Evolutionary conservation across 1,140 invertebrate genomes (phyloP).

Genomic region (Drosophila watanabei): DNA sequence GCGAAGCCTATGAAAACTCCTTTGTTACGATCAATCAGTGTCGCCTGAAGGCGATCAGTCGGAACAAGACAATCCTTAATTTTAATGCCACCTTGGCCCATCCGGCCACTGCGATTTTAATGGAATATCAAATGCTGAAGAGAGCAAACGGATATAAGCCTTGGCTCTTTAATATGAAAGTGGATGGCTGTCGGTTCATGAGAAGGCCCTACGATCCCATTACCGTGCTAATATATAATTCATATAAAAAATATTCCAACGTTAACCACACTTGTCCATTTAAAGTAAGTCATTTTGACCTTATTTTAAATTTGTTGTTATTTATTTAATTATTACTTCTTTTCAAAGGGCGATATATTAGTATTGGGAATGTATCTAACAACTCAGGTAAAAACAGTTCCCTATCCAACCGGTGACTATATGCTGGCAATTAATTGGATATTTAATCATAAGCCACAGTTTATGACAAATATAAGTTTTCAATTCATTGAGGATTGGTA

Average conservation of each 20-base stretch:
- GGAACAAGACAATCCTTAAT: constrained; percentile 7
- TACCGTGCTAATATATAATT: background rate
- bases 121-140: constrained; percentile 7
- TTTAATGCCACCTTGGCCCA: constrained; percentile 10
- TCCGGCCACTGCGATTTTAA: background rate
- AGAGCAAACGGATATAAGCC: constrained; percentile 18
- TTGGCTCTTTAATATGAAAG: constrained; percentile 2
- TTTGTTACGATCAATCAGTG: constrained; percentile 27
- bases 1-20: background rate
- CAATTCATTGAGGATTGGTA: constrained; percentile 4
- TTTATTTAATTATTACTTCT: background rate
- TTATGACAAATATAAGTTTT: constrained; percentile 6
- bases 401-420: constrained; percentile 9
- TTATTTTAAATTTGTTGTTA: too few species aligned
- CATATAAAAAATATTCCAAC: constrained; percentile 13
- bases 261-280: constrained; percentile 22
- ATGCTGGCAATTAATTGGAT: constrained; percentile 9
- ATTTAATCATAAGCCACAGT: constrained; percentile 6
- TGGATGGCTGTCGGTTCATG: constrained; percentile 15
- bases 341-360: constrained; percentile 4
- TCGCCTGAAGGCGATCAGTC: constrained; percentile 19
- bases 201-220: constrained; percentile 4
- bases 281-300: too few species aligned
- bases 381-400: background rate
- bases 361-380: constrained; percentile 11